phyloP scores from a whole-genome alignment of 2,888 invertebrate genomes.

The Scaptomyza polygonia region DNA sequence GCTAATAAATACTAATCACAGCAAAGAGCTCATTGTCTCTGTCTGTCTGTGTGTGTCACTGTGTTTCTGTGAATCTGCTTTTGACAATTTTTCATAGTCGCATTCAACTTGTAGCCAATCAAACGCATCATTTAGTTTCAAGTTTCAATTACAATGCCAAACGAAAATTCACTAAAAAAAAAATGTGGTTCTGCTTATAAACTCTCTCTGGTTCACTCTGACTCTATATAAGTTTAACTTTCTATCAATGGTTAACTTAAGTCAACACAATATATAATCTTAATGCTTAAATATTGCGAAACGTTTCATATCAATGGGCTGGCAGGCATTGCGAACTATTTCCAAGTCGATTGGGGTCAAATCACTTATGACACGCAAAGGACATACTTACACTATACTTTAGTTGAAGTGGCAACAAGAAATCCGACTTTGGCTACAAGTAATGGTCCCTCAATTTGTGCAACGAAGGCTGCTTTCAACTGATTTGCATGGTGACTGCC shows the following conservation, averaged over 20 bases:
- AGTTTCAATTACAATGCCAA: conserved; percentile 23
- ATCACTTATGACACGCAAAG: conserved; percentile 4
- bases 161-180: conserved; percentile 11
- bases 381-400: background rate
- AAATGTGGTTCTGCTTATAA: background rate
- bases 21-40: conserved; percentile 77
- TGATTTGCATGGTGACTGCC: conserved; percentile 11
- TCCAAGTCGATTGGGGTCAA: conserved; percentile 1
- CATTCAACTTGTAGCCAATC: conserved; percentile 29
- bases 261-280: conserved; percentile 49
- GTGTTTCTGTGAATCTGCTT: background rate
- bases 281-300: conserved; percentile 25
- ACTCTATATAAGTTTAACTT: background rate
- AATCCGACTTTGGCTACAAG: background rate
- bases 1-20: conserved; percentile 47
- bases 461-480: conserved; percentile 6
- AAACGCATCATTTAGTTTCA: conserved; percentile 51
- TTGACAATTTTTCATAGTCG: conserved; percentile 23
- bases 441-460: conserved; percentile 6
- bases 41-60: background rate
- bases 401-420: conserved; percentile 8
- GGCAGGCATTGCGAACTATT: conserved; percentile 24
- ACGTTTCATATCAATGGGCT: conserved; percentile 33
- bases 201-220: background rate
- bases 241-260: conserved; percentile 15